These are phyloP conservation scores for Melikaiella ostensackeni DNA, from an alignment of 2,888 invertebrate genomes.

Conservation along the genomic window DNA sequence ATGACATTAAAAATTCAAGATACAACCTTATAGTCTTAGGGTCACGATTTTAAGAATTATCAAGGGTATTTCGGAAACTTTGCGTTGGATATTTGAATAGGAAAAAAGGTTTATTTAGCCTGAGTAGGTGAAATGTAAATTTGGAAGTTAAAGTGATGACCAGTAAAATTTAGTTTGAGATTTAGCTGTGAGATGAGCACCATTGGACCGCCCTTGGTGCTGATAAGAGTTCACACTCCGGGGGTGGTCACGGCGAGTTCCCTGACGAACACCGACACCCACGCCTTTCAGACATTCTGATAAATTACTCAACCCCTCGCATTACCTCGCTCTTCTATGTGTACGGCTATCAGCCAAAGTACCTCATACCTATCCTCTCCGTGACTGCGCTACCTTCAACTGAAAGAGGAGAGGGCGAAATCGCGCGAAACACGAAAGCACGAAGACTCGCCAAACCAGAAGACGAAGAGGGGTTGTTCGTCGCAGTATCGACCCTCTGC, in stretches of 20 bases:
- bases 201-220: conserved; percentile 45
- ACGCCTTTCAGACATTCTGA: conserved; percentile 71
- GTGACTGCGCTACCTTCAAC: conserved; percentile 57
- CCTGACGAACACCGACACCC: conserved; percentile 63
- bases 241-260: conserved; percentile 55
- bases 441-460: conserved; percentile 8
- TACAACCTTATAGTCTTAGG: no score
- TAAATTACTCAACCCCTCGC: conserved; percentile 73
- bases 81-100: background rate
- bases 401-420: conserved; percentile 43
- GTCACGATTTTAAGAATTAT: background rate
- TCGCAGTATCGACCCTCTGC: conserved; percentile 26
- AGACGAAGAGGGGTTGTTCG: conserved; percentile 18
- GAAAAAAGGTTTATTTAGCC: background rate
- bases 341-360: conserved; percentile 60
- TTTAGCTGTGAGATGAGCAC: conserved; percentile 38
- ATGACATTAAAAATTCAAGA: no score
- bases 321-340: conserved; percentile 60
- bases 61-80: background rate
- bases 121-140: background rate
- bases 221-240: conserved; percentile 52
- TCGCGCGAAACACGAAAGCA: conserved; percentile 44
- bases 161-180: conserved; percentile 15
- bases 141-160: conserved; percentile 35
- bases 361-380: conserved; percentile 59